Evolutionary conservation across 2,888 invertebrate genomes (phyloP), one percentile per base, ranked within the genome.

Genomic region (Caenorhabditis zanzibari): DNA sequence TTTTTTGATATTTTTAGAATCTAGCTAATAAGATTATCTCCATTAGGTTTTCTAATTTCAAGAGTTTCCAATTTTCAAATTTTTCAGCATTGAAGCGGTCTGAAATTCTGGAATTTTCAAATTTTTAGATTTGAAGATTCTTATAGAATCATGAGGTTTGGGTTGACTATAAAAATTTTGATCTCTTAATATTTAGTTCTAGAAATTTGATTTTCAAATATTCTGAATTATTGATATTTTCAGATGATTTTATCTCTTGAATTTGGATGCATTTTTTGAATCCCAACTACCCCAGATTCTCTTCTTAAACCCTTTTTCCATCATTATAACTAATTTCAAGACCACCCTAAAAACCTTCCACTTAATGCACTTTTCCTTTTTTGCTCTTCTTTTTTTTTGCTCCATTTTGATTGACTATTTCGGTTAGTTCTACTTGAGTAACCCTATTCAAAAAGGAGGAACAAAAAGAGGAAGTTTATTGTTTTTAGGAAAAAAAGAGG

Each of bases 291-390:
- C 24, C 52, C 24, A 24, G 6, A 52, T 12, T 24, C 24, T 24
- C 26, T 24, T 12, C 9, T 54, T 3, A 26, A 19, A 7, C 19
- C 1, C n/a, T 44, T n/a, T 16, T 5, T 44, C n/a, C n/a, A n/a
- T n/a, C n/a, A 14, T 44, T n/a, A 19, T 19, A 19, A n/a, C 19
- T 47, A 47, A 47, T 47, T 54, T 54, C 14, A 2, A 1, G 58
- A 32, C 58, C 58, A 58, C 28, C 16, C 32, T 16, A 32, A 4
- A 58, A 32, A 32, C 16, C 32, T n/a, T n/a, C 58, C n/a, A n/a
- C n/a, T n/a, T 58, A 58, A 58, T 58, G 58, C 58, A 58, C 58
- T 58, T 32, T 58, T 56, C 32, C 7, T 14, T 24, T 14, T 58
- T 58, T n/a, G 28, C 26, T 24, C 22, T 24, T 14, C 26, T 54